Conservation (phyloP, 2,888 invertebrate genomes). For the Leptopilina syphax region DNA sequence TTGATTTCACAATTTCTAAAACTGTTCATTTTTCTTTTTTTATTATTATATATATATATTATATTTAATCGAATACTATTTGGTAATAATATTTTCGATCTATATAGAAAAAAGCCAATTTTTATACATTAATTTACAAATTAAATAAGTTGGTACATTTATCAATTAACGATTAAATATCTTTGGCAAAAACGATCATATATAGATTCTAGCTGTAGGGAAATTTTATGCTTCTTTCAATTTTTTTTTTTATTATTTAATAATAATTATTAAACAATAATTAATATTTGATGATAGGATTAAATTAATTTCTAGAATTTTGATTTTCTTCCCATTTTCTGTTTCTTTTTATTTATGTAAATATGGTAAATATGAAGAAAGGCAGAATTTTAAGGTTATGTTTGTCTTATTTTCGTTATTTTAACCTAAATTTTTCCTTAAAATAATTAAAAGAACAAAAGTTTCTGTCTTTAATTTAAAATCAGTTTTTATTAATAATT, state of each 20-base stretch:
- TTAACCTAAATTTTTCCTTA: too few relatives aligned
- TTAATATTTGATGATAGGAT: background rate
- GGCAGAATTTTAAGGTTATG: too few relatives aligned
- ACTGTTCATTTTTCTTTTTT: background rate
- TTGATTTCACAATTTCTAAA: conserved; percentile 28
- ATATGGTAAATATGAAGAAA: too few relatives aligned
- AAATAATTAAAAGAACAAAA: too few relatives aligned
- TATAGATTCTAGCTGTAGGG: background rate
- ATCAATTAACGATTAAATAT: conserved; percentile 11
- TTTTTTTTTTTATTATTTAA: background rate
- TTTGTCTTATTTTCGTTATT: too few relatives aligned
- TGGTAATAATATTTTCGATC: background rate
- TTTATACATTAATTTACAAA: conserved; percentile 28
- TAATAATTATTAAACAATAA: background rate
- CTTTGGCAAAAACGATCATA: conserved; percentile 17
- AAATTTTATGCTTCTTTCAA: background rate
- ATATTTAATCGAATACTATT: conserved; percentile 8
- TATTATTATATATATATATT: background rate
- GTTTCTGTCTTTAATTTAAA: too few relatives aligned
- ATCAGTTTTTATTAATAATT: too few relatives aligned
- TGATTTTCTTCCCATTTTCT: too few relatives aligned
- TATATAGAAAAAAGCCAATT: conserved; percentile 4
- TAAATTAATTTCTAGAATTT: background rate
- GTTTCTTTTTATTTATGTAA: too few relatives aligned
- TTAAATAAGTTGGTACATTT: background rate